These are phyloP conservation scores for Branchinecta sandiegonensis DNA, from an alignment of 2,888 invertebrate genomes.

Conservation along the genomic window DNA sequence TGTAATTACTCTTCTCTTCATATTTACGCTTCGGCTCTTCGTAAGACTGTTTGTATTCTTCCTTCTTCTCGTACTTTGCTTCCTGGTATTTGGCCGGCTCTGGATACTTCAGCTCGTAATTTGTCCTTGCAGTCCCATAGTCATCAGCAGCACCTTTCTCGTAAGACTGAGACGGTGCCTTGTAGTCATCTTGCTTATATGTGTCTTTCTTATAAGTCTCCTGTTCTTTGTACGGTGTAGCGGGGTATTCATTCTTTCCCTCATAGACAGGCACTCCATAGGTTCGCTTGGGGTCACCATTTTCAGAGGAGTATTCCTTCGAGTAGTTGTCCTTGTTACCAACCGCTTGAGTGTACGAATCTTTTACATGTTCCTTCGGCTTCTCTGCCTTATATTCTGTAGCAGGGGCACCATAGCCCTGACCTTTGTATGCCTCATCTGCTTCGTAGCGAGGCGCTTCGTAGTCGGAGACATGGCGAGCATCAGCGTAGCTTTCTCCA, in stretches of 20 bases:
- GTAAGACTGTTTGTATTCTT: constrained; percentile 4
- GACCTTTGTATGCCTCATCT: constrained; percentile 17
- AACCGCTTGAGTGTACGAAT: too few relatives aligned
- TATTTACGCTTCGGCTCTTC: neutral
- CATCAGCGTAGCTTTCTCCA: neutral
- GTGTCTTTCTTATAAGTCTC: constrained; percentile 16
- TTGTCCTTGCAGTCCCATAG: too few relatives aligned
- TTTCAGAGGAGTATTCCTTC: too few relatives aligned
- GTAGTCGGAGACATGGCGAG: neutral
- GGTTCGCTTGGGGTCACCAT: neutral
- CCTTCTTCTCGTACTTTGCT: neutral
- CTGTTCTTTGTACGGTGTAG: neutral
- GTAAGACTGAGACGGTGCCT: constrained; percentile 4
- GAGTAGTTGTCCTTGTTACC: too few relatives aligned
- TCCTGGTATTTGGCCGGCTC: neutral
- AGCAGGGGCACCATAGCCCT: neutral
- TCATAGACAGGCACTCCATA: constrained; percentile 19
- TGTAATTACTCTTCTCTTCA: neutral
- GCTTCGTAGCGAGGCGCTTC: constrained; percentile 5
- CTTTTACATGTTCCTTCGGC: neutral
- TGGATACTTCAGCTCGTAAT: too few relatives aligned
- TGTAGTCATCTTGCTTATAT: constrained; percentile 1
- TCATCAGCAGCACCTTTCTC: neutral
- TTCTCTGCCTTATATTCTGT: neutral
- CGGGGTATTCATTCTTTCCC: neutral